Evolutionary conservation across 2,888 invertebrate genomes (phyloP).

Genomic region (Amphimallon solstitiale): DNA sequence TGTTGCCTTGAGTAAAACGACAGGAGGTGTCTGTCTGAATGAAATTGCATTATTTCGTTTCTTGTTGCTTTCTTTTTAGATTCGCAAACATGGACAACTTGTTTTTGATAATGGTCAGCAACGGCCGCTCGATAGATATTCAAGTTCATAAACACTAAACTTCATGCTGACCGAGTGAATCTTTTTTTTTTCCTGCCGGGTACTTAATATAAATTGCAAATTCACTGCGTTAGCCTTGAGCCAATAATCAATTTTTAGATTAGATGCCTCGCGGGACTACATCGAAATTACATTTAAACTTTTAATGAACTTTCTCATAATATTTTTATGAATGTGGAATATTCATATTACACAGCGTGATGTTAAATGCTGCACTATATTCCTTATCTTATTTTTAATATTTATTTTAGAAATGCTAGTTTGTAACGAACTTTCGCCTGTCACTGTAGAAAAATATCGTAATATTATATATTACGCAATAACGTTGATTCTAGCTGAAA

Average conservation of each 20-base stretch:
- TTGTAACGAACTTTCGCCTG: too few relatives aligned
- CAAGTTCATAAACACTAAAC: constrained; percentile 2
- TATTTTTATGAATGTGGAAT: too few relatives aligned
- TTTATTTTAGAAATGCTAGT: too few relatives aligned
- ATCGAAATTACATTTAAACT: neutral
- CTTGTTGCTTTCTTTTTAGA: neutral
- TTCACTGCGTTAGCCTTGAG: constrained; percentile 7
- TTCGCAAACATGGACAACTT: neutral
- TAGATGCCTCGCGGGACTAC: neutral
- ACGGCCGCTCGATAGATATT: neutral
- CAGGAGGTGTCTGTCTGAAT: constrained; percentile 2
- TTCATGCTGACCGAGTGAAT: neutral
- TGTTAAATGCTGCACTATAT: too few relatives aligned
- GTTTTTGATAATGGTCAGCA: too few relatives aligned
- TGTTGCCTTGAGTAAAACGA: constrained; percentile 13
- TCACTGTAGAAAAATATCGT: too few relatives aligned
- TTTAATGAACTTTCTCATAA: too few relatives aligned
- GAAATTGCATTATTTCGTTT: constrained; percentile 15
- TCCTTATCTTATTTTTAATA: too few relatives aligned
- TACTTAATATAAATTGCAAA: constrained; percentile 7
- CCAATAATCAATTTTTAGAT: constrained; percentile 2
- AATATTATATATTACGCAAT: too few relatives aligned
- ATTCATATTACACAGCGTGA: too few relatives aligned
- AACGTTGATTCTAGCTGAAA: too few relatives aligned
- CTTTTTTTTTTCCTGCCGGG: neutral